phyloP scores from a whole-genome alignment of 2,797 vertebrate species.

The Sebastes trivittatus region DNA sequence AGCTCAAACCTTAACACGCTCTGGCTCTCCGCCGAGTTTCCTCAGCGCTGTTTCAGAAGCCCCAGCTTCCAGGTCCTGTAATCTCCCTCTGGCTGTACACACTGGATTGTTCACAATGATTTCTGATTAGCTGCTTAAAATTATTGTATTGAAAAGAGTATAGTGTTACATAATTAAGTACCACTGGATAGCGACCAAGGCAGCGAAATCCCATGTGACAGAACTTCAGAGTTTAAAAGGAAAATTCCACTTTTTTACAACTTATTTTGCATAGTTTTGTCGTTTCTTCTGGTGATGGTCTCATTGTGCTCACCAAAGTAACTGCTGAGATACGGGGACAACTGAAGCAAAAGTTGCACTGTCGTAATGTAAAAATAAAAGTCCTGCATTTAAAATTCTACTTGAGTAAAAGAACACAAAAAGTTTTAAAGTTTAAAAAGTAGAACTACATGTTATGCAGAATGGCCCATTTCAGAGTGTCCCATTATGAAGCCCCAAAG shows the following conservation, averaged over 20 bases:
- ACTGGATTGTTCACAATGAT: constrained; percentile 41
- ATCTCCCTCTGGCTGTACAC: constrained; percentile 31
- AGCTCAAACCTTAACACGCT: constrained; percentile 27
- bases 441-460: neutral
- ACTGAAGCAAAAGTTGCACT: neutral
- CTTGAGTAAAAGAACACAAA: neutral
- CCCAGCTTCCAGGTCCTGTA: constrained; percentile 22
- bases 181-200: constrained; percentile 1
- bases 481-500: neutral
- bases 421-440: neutral
- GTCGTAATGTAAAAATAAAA: neutral
- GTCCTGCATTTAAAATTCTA: neutral
- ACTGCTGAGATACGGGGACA: neutral
- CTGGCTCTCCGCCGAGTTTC: constrained; percentile 3
- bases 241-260: neutral
- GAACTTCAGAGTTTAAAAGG: neutral
- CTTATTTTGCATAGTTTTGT: neutral
- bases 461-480: neutral
- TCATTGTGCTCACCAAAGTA: neutral
- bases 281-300: neutral
- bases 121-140: constrained; percentile 45
- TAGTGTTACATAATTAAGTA: constrained; percentile 35
- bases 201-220: constrained; percentile 4
- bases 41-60: constrained; percentile 22
- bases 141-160: constrained; percentile 22